Evolutionary conservation across 2,797 vertebrate genomes (phyloP).

Genomic region (Microtus agrestis): DNA sequence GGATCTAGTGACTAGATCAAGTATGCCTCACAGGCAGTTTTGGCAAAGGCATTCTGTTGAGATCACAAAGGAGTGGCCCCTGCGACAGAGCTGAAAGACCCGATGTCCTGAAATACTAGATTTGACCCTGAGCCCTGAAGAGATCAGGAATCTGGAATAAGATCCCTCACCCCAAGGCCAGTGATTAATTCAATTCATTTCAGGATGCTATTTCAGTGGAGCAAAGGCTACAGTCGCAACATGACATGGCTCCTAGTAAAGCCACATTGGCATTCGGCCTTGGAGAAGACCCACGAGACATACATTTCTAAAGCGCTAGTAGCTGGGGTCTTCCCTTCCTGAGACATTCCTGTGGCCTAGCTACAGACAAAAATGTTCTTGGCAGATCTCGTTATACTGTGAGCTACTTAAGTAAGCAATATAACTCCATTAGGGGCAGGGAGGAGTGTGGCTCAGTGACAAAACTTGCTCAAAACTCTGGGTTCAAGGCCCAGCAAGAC

Average conservation of each 20-base stretch:
- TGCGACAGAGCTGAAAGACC: not conserved
- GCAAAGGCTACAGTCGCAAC: conserved; percentile 14
- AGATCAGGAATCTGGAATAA: conserved; percentile 3
- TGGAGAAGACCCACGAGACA: not conserved
- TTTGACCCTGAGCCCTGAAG: conserved; percentile 7
- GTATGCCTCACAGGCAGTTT: not conserved
- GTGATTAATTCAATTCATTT: conserved; percentile 53
- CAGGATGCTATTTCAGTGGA: conserved; percentile 5
- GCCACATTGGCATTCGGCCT: not conserved
- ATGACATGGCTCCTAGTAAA: conserved; percentile 11
- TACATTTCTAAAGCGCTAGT: conserved; percentile 21
- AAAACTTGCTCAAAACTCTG: too few relatives aligned
- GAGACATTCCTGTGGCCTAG: not conserved
- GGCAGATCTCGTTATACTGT: conserved; percentile 4
- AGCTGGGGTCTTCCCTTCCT: conserved; percentile 6
- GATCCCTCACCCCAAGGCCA: not conserved
- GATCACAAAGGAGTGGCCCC: not conserved
- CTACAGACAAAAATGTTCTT: conserved; percentile 35
- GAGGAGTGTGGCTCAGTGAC: too few relatives aligned
- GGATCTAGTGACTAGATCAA: not conserved
- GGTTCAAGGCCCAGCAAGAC: too few relatives aligned
- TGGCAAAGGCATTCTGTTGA: conserved; percentile 1
- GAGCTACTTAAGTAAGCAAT: not conserved
- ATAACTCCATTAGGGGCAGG: too few relatives aligned
- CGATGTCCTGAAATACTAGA: conserved; percentile 14